Percentiles rank a stretch among this genome's conserved stretches.
phyloP scores from a whole-genome alignment of 2,113 vertebrate species.

The Gallinago media region DNA sequence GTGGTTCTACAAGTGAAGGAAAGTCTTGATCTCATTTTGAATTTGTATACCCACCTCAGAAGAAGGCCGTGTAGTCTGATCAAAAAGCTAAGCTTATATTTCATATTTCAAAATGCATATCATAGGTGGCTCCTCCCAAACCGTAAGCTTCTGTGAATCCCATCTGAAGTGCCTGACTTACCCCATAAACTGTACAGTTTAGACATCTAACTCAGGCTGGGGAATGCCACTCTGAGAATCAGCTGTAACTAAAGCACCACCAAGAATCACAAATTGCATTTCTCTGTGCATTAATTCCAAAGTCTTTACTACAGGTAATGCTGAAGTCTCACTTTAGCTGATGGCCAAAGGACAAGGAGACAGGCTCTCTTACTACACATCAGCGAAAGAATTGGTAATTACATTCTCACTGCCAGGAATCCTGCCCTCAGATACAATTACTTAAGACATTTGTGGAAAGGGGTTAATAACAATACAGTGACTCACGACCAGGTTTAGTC shows the following conservation, averaged over 20 bases:
- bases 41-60: not conserved
- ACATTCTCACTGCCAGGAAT: not conserved
- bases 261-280: not conserved
- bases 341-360: not conserved
- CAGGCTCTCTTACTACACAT: not conserved
- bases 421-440: not conserved
- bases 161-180: not conserved
- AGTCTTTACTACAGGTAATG: not conserved
- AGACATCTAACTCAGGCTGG: not conserved
- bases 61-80: not conserved
- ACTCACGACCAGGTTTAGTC: rapidly evolving
- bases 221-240: not conserved
- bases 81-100: not conserved
- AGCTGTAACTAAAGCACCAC: not conserved
- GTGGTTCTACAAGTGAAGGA: not conserved
- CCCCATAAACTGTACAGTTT: not conserved
- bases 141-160: not conserved
- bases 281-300: not conserved
- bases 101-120: not conserved
- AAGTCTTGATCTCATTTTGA: not conserved
- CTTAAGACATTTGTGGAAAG: not conserved
- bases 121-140: not conserved
- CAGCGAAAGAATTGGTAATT: not conserved
- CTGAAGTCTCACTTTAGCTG: not conserved
- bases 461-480: not conserved